Percentiles rank a stretch among this genome's conserved stretches.
These are phyloP conservation scores for Myiozetetes cayanensis DNA, from an alignment of 2,113 vertebrate species.

Conservation along the genomic window DNA sequence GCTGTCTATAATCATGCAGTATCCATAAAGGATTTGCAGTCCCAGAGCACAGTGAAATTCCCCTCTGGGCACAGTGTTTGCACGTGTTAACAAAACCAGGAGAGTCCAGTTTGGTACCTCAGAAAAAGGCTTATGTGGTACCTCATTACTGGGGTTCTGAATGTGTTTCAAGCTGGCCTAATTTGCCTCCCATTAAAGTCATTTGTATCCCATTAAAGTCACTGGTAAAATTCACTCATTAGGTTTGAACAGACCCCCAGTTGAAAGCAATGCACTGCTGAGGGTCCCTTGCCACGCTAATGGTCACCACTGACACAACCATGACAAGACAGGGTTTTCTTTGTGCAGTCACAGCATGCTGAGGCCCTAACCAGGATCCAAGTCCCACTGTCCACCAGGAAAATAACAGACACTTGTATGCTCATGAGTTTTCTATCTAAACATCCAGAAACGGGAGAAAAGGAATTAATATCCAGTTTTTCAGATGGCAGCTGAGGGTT, in stretches of 20 bases:
- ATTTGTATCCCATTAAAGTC: neutral
- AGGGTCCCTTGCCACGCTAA: neutral
- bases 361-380: neutral
- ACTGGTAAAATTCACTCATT: neutral
- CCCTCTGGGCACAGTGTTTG: neutral
- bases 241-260: neutral
- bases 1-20: neutral
- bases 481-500: neutral
- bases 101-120: neutral
- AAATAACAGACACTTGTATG: neutral
- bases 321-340: neutral
- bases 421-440: neutral
- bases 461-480: neutral
- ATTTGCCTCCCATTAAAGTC: neutral
- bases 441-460: neutral
- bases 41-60: neutral
- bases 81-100: rapidly evolving
- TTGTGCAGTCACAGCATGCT: neutral
- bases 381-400: neutral
- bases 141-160: neutral
- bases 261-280: neutral
- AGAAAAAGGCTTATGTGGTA: neutral
- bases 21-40: neutral
- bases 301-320: neutral
- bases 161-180: neutral